These are phyloP conservation scores for Rhopalosiphum maidis DNA, from an alignment of 1,140 invertebrate genomes.

Conservation along the genomic window DNA sequence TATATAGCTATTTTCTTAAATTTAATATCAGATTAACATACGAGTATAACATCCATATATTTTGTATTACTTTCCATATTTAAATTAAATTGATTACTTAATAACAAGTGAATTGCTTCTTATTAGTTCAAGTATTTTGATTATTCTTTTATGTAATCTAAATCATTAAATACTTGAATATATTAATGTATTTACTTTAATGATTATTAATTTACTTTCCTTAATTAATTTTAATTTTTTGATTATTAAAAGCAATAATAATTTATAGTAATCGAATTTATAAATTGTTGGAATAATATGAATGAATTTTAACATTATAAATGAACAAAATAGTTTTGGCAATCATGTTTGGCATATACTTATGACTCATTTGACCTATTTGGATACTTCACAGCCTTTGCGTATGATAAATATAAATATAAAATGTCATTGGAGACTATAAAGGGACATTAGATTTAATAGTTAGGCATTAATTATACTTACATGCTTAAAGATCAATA, in stretches of 20 bases:
- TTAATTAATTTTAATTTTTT: not conserved
- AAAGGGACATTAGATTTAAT: not conserved
- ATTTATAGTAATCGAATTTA: not conserved
- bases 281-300: not conserved
- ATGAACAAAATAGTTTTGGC: constrained; percentile 51
- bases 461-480: not conserved
- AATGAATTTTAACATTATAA: constrained; percentile 34
- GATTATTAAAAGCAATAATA: not conserved
- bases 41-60: too few species aligned
- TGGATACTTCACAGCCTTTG: constrained; percentile 47
- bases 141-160: not conserved
- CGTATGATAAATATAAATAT: constrained; percentile 44
- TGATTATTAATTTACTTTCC: not conserved
- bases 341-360: constrained; percentile 52
- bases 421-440: constrained; percentile 24
- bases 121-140: not conserved
- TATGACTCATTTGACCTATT: constrained; percentile 54
- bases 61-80: not conserved
- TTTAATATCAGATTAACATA: not conserved
- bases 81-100: not conserved
- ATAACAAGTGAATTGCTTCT: not conserved
- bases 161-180: not conserved
- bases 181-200: not conserved
- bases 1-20: not conserved
- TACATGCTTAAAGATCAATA: not conserved